Conservation (phyloP, 2,888 invertebrate species). For the Caenorhabditis panamensis region DNA sequence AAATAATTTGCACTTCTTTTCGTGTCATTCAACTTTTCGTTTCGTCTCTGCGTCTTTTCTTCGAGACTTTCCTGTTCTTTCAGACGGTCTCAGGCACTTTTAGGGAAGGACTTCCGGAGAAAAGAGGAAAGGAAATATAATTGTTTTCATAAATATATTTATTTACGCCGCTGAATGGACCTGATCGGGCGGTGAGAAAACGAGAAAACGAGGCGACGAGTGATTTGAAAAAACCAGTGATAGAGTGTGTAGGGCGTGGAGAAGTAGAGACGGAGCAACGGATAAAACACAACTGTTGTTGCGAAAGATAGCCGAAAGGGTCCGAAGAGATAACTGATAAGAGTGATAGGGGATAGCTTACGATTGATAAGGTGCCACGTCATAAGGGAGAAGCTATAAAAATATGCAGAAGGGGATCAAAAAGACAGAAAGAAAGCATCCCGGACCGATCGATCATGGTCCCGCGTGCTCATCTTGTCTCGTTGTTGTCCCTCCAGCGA, state of each 20-base stretch:
- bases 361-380: neutral
- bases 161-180: slow-evolving; percentile 9
- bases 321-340: neutral
- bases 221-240: neutral
- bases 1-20: slow-evolving; percentile 20
- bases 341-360: neutral
- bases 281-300: slow-evolving; percentile 19
- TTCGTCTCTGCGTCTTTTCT: neutral
- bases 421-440: slow-evolving; percentile 4
- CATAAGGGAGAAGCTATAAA: neutral
- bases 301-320: neutral
- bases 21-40: neutral
- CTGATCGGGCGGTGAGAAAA: slow-evolving; percentile 15
- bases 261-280: neutral
- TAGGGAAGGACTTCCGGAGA: no score
- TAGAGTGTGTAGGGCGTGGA: neutral
- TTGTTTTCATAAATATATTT: neutral
- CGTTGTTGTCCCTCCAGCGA: slow-evolving; percentile 33
- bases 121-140: no score
- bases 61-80: no score
- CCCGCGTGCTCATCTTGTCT: slow-evolving; percentile 21
- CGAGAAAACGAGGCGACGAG: slow-evolving; percentile 5
- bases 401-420: neutral
- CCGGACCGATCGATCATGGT: slow-evolving; percentile 9
- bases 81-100: neutral